These are phyloP conservation scores for Lepus europaeus DNA, from an alignment of 2,113 vertebrate species.

Conservation along the genomic window DNA sequence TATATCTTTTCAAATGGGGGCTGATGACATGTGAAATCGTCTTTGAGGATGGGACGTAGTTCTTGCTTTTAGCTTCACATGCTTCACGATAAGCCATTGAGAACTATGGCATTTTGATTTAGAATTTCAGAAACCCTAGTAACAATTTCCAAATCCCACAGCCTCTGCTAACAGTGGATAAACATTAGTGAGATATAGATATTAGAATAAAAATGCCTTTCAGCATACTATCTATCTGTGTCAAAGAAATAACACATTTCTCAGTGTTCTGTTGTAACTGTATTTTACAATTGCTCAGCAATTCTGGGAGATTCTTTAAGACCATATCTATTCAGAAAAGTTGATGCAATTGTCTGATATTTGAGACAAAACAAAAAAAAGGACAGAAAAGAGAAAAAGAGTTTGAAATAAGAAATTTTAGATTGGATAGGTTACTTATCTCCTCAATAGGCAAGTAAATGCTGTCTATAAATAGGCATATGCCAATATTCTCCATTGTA, in stretches of 20 bases:
- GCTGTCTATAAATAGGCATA: background rate
- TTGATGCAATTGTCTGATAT: background rate
- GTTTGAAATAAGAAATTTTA: slow-evolving; percentile 30
- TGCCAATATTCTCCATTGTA: background rate
- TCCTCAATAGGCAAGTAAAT: background rate
- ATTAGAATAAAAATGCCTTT: slow-evolving; percentile 59
- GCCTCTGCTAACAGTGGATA: slow-evolving; percentile 44
- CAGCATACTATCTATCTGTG: background rate
- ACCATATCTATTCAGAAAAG: background rate
- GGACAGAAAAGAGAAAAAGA: background rate
- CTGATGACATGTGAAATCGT: slow-evolving; percentile 13
- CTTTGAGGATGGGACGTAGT: background rate
- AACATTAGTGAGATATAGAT: slow-evolving; percentile 36
- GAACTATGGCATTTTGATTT: slow-evolving; percentile 37
- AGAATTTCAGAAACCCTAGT: slow-evolving; percentile 33
- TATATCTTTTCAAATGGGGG: slow-evolving; percentile 33
- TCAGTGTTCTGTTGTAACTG: background rate
- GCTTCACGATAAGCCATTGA: slow-evolving; percentile 40
- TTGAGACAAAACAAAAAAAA: slow-evolving; percentile 53
- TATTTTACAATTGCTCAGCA: slow-evolving; percentile 28
- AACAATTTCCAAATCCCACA: slow-evolving; percentile 46
- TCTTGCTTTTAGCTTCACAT: slow-evolving; percentile 1
- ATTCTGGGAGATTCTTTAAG: slow-evolving; percentile 26
- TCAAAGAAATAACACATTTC: background rate
- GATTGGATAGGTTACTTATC: background rate